These are phyloP conservation scores for Aelia acuminata DNA, from an alignment of 2,888 invertebrate species.

Conservation along the genomic window DNA sequence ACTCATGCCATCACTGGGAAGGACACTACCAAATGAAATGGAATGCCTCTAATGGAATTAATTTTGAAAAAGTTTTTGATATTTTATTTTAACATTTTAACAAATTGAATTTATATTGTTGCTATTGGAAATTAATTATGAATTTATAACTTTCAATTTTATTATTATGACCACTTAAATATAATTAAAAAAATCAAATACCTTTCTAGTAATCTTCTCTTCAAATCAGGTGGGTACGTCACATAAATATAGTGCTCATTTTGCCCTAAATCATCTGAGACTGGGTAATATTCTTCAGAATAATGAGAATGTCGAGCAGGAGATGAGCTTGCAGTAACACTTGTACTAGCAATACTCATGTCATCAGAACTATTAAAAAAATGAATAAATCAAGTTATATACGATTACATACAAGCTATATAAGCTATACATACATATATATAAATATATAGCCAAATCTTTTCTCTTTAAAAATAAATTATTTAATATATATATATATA, in stretches of 20 bases:
- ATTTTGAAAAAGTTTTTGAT: too few species aligned
- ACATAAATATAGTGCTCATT: conserved; percentile 85
- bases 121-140: not conserved
- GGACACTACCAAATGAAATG: too few species aligned
- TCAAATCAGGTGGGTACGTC: conserved; percentile 88
- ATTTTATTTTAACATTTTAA: too few species aligned
- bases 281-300: conserved; percentile 70
- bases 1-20: too few species aligned
- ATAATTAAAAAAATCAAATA: conserved; percentile 69
- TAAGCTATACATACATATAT: too few species aligned
- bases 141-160: not conserved
- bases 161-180: not conserved
- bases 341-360: conserved; percentile 78
- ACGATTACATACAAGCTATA: too few species aligned
- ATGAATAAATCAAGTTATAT: not conserved
- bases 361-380: conserved; percentile 76
- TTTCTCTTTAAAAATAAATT: too few species aligned
- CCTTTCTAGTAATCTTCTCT: conserved; percentile 86
- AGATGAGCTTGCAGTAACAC: conserved; percentile 78
- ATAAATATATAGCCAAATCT: too few species aligned
- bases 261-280: conserved; percentile 67
- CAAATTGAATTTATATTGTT: too few species aligned
- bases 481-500: too few species aligned
- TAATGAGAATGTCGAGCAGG: conserved; percentile 71
- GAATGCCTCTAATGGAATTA: too few species aligned